Conservation (phyloP, 1,140 invertebrate genomes). For the Sweltsa coloradensis region DNA sequence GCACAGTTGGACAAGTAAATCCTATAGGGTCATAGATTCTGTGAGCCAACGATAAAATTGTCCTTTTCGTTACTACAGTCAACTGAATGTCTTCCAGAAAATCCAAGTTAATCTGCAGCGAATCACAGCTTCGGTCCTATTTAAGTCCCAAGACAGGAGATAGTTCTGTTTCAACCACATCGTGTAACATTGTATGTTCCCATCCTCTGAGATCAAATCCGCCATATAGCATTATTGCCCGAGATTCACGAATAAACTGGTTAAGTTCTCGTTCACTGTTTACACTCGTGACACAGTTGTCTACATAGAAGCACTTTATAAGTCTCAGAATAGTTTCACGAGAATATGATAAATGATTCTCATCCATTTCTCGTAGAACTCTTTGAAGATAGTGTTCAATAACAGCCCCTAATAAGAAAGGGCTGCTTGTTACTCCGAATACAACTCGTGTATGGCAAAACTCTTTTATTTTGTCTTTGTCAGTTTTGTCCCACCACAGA, state of each 20-base stretch:
- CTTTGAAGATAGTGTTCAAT: conserved; percentile 8
- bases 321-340: conserved; percentile 13
- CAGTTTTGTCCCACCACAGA: conserved; percentile 22
- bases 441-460: conserved; percentile 21
- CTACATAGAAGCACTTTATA: conserved; percentile 18
- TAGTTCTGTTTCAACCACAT: not conserved
- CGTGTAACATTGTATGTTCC: conserved; percentile 13
- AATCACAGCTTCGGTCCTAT: conserved; percentile 18
- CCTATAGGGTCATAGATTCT: conserved; percentile 26
- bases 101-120: conserved; percentile 8
- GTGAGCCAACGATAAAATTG: conserved; percentile 19
- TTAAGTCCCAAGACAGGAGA: conserved; percentile 17
- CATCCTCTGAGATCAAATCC: conserved; percentile 23
- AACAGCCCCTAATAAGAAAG: conserved; percentile 13
- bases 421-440: conserved; percentile 16
- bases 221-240: conserved; percentile 15
- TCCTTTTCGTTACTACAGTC: conserved; percentile 13
- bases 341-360: conserved; percentile 5
- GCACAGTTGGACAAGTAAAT: conserved; percentile 21
- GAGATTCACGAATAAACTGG: conserved; percentile 14
- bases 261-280: conserved; percentile 15
- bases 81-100: not conserved
- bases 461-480: conserved; percentile 10
- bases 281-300: conserved; percentile 21
- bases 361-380: too few species aligned